Evolutionary conservation across 2,888 invertebrate genomes (phyloP), one percentile per base, ranked within the genome.

Genomic region (Lithophane ornitopus): DNA sequence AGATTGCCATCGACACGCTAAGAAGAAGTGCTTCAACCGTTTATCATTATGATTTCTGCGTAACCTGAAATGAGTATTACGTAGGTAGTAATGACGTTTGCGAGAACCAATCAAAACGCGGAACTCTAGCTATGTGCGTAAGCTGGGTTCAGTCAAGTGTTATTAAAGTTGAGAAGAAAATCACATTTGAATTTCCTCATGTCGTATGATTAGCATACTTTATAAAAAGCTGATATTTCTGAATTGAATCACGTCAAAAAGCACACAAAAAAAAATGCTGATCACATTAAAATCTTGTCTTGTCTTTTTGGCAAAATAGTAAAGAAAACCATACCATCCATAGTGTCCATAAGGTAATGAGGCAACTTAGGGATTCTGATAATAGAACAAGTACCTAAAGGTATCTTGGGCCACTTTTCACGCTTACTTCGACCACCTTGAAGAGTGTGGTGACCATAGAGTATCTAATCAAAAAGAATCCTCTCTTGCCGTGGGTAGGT

Each of bases 111-210:
- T 58, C 72, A 72, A 44, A 58, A 72, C 19, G 34, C 63, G 78
- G 72, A 78, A 78, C 78, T 78, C 22, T 9, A 78, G 46, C 12
- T 54, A 28, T 56, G 41, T 70, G 46, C 77, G 71, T 78, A 58
- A 72, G 46, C 16, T n/a, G n/a, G 3, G 41, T 70, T 22, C 54
- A 63, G 49, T 78, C 56, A 58, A 44, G 63, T 78, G 63, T 44
- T 78, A 77, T 77, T 78, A 78, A 56, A 63, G 49, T 56, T 78
- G 72, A 78, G 56, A 71, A 63, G 77, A 72, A 77, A 77, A 78
- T 63, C 22, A 63, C 63, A 41, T 78, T 26, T 62, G 62, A 49
- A 62, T 78, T 78, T 77, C 72, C 78, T 71, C 22, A 63, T 78
- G 41, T 71, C 14, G 16, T 14, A 26, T 14, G 12, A 41, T 41